A percentile compares a stretch with the other conserved stretches of the same genome.
These are phyloP conservation scores for Actinemys pallida DNA, from an alignment of 2,113 vertebrate genomes.

Conservation along the genomic window DNA sequence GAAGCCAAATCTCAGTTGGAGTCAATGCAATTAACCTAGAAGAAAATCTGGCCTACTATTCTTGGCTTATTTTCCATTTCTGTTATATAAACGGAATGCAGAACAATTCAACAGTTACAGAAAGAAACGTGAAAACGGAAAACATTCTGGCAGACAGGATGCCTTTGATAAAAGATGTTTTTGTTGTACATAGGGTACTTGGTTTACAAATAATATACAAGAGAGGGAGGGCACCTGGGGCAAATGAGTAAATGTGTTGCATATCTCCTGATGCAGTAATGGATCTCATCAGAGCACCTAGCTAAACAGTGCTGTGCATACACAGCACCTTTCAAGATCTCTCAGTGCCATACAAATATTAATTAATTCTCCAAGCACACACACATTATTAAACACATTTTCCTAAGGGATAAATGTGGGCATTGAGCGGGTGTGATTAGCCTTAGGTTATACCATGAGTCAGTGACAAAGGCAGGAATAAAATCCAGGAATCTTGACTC, in stretches of 20 bases:
- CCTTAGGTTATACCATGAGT: not conserved
- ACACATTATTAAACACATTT: not conserved
- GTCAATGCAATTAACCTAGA: not conserved
- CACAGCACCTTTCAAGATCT: not conserved
- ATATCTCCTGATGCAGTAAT: not conserved
- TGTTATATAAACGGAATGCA: not conserved
- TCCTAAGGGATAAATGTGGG: not conserved
- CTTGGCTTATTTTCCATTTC: conserved; percentile 1
- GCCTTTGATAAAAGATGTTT: conserved; percentile 1
- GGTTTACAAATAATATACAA: not conserved
- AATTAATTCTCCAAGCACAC: not conserved
- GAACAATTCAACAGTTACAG: not conserved
- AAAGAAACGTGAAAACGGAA: not conserved
- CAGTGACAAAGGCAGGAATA: not conserved
- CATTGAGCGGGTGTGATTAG: not conserved
- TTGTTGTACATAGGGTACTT: not conserved
- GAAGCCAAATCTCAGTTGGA: not conserved
- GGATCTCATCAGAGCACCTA: not conserved
- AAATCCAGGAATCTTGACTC: not conserved
- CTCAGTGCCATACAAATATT: not conserved
- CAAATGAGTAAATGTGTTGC: not conserved
- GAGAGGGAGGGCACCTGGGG: not conserved
- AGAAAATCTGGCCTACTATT: not conserved
- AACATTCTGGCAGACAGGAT: not conserved
- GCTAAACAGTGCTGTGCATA: not conserved